A percentile compares a stretch with the other conserved stretches of the same genome.
Conservation (phyloP, 2,888 invertebrate genomes). For the Cosmia pyralina region DNA sequence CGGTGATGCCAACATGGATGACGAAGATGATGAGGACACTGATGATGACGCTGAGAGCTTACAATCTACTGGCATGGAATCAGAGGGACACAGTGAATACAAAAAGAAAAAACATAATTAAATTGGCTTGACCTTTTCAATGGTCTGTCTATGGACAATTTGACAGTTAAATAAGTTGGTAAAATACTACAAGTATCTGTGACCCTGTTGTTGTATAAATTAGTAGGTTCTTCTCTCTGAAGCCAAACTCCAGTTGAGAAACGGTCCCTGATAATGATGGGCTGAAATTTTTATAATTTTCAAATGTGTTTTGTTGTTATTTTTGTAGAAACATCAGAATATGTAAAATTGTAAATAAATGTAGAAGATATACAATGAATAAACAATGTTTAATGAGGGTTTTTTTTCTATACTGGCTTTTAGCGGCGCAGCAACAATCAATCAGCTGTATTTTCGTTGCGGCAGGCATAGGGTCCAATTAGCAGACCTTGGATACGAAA, state of each 20-base stretch:
- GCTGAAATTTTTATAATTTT: background rate
- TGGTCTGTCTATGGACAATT: background rate
- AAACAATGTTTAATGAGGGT: too few relatives aligned
- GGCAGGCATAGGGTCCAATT: too few relatives aligned
- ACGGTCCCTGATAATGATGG: too few relatives aligned
- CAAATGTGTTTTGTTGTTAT: background rate
- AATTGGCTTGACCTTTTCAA: background rate
- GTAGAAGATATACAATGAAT: background rate
- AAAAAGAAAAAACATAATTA: conserved; percentile 76
- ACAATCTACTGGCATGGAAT: conserved; percentile 64
- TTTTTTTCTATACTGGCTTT: too few relatives aligned
- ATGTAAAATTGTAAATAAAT: background rate
- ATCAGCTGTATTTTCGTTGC: too few relatives aligned
- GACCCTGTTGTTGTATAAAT: too few relatives aligned
- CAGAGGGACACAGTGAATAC: conserved; percentile 68
- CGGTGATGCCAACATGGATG: conserved; percentile 61
- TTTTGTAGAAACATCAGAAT: background rate
- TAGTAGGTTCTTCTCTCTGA: background rate
- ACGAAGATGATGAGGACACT: conserved; percentile 63
- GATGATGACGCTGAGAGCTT: conserved; percentile 56
- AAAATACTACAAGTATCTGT: too few relatives aligned
- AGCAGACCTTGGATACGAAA: too few relatives aligned
- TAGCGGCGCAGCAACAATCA: too few relatives aligned
- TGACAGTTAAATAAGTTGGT: too few relatives aligned
- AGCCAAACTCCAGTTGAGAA: too few relatives aligned